Percentiles rank a stretch among this genome's conserved stretches.
phyloP scores from a whole-genome alignment of 1,140 invertebrate genomes.

The Euwallacea similis region DNA sequence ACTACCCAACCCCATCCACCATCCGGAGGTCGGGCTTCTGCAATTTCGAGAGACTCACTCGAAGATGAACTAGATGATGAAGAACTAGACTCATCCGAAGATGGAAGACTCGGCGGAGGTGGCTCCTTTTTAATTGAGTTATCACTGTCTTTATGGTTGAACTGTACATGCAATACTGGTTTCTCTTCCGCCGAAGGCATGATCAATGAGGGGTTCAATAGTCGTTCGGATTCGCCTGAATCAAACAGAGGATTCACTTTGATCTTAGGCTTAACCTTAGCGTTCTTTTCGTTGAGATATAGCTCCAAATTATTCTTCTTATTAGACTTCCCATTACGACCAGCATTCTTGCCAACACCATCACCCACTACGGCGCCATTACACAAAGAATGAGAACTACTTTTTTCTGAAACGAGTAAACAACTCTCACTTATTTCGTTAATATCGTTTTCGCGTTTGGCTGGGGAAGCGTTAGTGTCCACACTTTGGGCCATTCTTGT shows the following conservation, averaged over 20 bases:
- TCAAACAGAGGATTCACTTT: constrained; percentile 31
- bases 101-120: constrained; percentile 49
- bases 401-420: background rate
- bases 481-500: constrained; percentile 50
- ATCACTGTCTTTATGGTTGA: constrained; percentile 54
- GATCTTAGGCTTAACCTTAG: constrained; percentile 29
- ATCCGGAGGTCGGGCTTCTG: constrained; percentile 70
- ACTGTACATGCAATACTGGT: constrained; percentile 62
- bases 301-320: constrained; percentile 31
- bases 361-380: background rate
- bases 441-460: constrained; percentile 28
- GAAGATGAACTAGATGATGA: constrained; percentile 53
- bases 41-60: constrained; percentile 63
- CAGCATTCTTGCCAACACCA: constrained; percentile 3
- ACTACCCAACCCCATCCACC: constrained; percentile 83
- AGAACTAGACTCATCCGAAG: constrained; percentile 48
- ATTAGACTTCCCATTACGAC: constrained; percentile 2
- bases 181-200: constrained; percentile 52
- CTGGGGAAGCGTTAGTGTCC: constrained; percentile 41
- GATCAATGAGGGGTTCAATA: constrained; percentile 15
- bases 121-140: constrained; percentile 48
- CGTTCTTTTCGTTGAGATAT: constrained; percentile 36
- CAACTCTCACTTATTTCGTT: constrained; percentile 30
- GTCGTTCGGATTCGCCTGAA: constrained; percentile 14
- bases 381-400: background rate